Conservation (phyloP, 2,797 vertebrate species). For the Oceanodroma leucorhoa region DNA sequence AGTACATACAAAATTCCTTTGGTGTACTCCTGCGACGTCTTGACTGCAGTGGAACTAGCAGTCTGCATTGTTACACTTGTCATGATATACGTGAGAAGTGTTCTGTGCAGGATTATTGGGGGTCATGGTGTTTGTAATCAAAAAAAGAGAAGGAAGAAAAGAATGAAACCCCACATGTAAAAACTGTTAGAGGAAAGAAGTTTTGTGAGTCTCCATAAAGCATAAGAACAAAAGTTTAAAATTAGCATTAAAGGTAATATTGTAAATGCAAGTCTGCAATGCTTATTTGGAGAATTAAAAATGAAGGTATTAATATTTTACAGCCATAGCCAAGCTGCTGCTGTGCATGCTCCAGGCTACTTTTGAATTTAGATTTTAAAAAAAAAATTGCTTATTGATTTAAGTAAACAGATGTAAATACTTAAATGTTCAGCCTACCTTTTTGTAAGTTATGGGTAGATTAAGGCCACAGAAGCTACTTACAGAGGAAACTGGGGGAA, state of each 20-base stretch:
- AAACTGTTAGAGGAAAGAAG: not conserved
- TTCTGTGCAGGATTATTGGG: not conserved
- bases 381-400: not conserved
- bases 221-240: not conserved
- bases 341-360: not conserved
- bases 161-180: not conserved
- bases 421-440: not conserved
- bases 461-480: not conserved
- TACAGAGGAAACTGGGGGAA: not conserved
- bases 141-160: not conserved
- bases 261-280: not conserved
- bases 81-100: conserved; percentile 32
- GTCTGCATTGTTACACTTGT: conserved; percentile 54
- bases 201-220: not conserved
- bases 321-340: not conserved
- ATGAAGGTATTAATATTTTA: not conserved
- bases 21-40: conserved; percentile 6
- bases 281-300: not conserved
- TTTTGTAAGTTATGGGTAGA: not conserved
- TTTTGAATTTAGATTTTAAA: not conserved
- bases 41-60: conserved; percentile 37
- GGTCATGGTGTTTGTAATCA: conserved; percentile 10
- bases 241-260: not conserved
- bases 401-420: not conserved
- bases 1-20: conserved; percentile 31